These are phyloP conservation scores for Mionectes macconnelli DNA, from an alignment of 2,113 vertebrate genomes.

Conservation along the genomic window DNA sequence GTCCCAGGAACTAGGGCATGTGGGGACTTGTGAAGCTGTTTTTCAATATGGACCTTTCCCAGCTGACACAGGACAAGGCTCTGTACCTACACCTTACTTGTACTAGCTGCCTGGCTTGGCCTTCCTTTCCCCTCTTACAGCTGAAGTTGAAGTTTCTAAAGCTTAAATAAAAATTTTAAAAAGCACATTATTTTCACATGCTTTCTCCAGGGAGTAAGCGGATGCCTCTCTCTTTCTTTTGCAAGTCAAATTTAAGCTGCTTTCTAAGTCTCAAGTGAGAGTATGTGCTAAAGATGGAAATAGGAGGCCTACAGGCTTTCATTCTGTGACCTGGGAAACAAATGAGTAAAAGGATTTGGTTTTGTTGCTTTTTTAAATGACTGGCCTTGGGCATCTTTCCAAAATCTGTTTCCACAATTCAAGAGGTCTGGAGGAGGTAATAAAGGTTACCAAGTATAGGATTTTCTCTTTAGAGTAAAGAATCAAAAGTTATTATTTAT, in stretches of 20 bases:
- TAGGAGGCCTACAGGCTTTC: not conserved
- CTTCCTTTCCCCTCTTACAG: not conserved
- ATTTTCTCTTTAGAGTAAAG: not conserved
- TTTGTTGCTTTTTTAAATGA: not conserved
- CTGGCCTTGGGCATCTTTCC: not conserved
- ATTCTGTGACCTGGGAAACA: not conserved
- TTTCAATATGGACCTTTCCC: not conserved
- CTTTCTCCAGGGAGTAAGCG: not conserved
- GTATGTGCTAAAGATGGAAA: not conserved
- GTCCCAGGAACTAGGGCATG: not conserved
- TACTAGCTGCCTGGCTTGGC: not conserved
- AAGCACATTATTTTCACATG: not conserved
- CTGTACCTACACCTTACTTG: not conserved
- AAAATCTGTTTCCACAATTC: not conserved
- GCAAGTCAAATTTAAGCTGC: slow-evolving; percentile 1
- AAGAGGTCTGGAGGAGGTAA: not conserved
- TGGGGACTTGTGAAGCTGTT: not conserved
- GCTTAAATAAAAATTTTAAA: not conserved
- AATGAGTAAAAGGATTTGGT: not conserved
- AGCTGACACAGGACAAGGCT: not conserved
- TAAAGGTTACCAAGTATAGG: not conserved
- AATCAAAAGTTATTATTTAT: not conserved
- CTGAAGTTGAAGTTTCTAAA: slow-evolving; percentile 4
- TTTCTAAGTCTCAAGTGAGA: not conserved
- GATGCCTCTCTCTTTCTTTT: not conserved